Conservation (phyloP, 35 echinoderm and acorn worm species). For the Ptychodera flava region DNA sequence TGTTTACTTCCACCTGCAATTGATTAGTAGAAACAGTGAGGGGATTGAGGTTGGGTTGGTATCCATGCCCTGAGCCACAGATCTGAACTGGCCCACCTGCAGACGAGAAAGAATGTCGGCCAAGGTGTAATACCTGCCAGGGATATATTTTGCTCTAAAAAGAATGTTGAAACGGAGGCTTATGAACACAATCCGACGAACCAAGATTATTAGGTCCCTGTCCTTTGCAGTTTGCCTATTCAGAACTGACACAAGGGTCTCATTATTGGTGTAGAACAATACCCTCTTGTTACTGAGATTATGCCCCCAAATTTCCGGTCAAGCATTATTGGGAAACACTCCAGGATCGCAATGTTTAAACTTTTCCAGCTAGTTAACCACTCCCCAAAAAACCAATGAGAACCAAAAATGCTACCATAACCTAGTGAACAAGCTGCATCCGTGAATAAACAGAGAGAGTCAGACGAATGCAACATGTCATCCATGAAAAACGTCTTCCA, state of each 20-base stretch:
- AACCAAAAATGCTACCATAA: not conserved
- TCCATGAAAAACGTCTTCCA: not conserved
- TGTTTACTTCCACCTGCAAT: not conserved
- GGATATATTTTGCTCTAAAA: not conserved
- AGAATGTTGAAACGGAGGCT: not conserved
- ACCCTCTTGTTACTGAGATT: too few species aligned
- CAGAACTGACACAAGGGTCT: not conserved
- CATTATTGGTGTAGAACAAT: too few species aligned
- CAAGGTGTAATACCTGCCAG: not conserved
- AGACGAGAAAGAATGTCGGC: not conserved
- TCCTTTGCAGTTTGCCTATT: not conserved
- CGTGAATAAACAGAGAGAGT: not conserved
- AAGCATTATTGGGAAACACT: too few species aligned
- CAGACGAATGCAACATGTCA: not conserved
- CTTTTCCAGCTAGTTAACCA: not conserved
- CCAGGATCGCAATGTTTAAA: not conserved
- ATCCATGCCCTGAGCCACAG: not conserved
- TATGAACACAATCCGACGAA: not conserved
- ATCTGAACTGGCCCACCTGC: not conserved
- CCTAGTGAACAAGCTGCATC: constrained; percentile 9
- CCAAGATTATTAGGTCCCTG: not conserved
- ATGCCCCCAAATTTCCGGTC: too few species aligned
- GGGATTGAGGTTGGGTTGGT: not conserved
- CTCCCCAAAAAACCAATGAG: not conserved
- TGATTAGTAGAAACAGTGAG: not conserved